These are phyloP conservation scores for Lordiphosa collinella DNA, from an alignment of 1,140 invertebrate genomes.

Conservation along the genomic window DNA sequence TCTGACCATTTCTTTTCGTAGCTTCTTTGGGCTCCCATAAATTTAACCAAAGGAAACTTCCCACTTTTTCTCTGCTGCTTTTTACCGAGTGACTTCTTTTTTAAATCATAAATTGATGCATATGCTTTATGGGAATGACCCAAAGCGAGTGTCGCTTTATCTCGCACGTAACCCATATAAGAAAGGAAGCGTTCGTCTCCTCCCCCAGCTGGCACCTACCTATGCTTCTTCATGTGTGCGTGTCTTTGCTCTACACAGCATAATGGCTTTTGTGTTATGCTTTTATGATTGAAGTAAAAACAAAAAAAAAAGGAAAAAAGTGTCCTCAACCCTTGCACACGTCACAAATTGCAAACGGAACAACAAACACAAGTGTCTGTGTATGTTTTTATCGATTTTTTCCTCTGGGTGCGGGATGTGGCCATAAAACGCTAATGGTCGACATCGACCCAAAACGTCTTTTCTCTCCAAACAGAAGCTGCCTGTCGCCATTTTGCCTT, in stretches of 20 bases:
- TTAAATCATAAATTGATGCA: too few species aligned
- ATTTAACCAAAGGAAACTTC: too few species aligned
- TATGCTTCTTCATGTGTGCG: slow-evolving; percentile 1
- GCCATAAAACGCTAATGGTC: slow-evolving; percentile 72
- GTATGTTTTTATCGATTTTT: slow-evolving; percentile 61
- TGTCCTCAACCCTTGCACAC: slow-evolving; percentile 4
- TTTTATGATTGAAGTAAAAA: slow-evolving; percentile 61
- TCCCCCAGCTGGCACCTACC: background rate
- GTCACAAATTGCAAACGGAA: slow-evolving; percentile 14
- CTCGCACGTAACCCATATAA: slow-evolving; percentile 11
- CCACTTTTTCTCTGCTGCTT: too few species aligned
- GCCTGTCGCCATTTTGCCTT: slow-evolving; percentile 60
- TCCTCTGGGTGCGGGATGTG: slow-evolving; percentile 27
- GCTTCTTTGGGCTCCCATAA: too few species aligned
- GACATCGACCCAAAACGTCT: slow-evolving; percentile 16
- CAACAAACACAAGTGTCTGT: slow-evolving; percentile 19
- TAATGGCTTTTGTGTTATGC: slow-evolving; percentile 73
- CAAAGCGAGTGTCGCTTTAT: background rate
- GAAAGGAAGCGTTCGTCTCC: slow-evolving; percentile 1
- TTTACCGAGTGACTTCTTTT: too few species aligned
- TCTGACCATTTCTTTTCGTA: too few species aligned
- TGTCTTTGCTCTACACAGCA: slow-evolving; percentile 12
- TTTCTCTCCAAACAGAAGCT: slow-evolving; percentile 30
- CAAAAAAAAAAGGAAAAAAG: slow-evolving; percentile 2
- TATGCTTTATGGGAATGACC: too few species aligned